Evolutionary conservation across 2,888 invertebrate species (phyloP), one percentile per base, ranked within the genome.

Genomic region (Rutpela maculata): DNA sequence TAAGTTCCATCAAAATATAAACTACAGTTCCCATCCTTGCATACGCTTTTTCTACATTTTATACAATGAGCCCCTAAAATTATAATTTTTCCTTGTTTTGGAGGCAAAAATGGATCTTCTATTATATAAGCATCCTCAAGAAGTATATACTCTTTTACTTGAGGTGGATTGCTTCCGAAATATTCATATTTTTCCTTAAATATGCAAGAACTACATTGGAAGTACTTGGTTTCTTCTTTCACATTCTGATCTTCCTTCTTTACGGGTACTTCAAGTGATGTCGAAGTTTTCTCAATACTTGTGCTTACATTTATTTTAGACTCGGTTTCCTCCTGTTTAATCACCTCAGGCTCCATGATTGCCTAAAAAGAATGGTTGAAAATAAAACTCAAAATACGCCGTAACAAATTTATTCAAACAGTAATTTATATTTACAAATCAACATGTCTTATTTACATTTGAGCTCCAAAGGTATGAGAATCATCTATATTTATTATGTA

Each of bases 91-190:
- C 94, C 93, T 87, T 92, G 93, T 74, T 93, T 93, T 7, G 94
- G 93, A 1, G 94, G 92, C 84, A 93, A 92, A 87, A 97, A 97
- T 0, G 97, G 97, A 90, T 97, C 97, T 86, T 95, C 95, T 93
- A 96, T 95, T 0, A 97, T 89, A 88, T 95, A 98, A 78, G 93
- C 94, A 43, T 95, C 93, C 87, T 96, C 96, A 81, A 92, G 90
- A 74, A 96, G 92, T 50, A 90, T 88, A 56, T 95, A 90, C 75
- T 93, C 92, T 80, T 93, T 93, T 1, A 93, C 92, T 88, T 96
- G 96, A 3, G 95, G 94, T 26, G 97, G 96, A 78, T 92, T 91
- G 15, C 89, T 91, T 22, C 97, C 97, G 88, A 93, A 95, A 86
- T 95, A 97, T 82, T 96, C 93, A 74, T 93, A 95, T 81, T 92